Conservation (phyloP, 2,113 vertebrate genomes). For the Dromaius novaehollandiae region DNA sequence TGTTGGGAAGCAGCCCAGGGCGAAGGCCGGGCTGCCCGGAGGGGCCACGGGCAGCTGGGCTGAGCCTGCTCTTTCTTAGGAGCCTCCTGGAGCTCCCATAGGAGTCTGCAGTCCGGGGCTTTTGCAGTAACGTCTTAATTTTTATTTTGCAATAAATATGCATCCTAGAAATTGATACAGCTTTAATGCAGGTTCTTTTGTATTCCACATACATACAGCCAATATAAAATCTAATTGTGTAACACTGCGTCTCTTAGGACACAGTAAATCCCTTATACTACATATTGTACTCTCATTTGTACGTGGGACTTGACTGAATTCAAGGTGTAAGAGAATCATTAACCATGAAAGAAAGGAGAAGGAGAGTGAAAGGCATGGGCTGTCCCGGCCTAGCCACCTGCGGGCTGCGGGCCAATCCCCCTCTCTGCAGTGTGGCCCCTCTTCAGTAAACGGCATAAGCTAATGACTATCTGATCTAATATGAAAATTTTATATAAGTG, state of each 20-base stretch:
- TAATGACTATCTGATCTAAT: not conserved
- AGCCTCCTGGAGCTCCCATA: not conserved
- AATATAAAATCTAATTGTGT: constrained; percentile 6
- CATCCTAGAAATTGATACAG: not conserved
- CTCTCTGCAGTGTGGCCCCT: not conserved
- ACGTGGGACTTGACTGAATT: not conserved
- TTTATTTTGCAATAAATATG: not conserved
- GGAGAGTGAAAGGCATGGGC: not conserved
- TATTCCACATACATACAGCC: not conserved
- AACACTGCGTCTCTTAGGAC: not conserved
- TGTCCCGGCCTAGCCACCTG: not conserved
- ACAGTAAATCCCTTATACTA: not conserved
- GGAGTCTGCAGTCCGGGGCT: not conserved
- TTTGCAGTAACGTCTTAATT: not conserved
- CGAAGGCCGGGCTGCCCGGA: fast-evolving
- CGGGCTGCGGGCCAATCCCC: not conserved
- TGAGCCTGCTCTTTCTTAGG: not conserved
- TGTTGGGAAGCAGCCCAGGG: not conserved
- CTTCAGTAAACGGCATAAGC: not conserved
- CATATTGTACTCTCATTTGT: not conserved
- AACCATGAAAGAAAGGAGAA: not conserved
- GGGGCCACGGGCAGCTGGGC: fast-evolving
- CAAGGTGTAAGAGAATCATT: not conserved
- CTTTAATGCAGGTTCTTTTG: not conserved
- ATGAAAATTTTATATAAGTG: not conserved